Evolutionary conservation across 2,113 vertebrate species (phyloP).

Genomic region (Ovis canadensis): DNA sequence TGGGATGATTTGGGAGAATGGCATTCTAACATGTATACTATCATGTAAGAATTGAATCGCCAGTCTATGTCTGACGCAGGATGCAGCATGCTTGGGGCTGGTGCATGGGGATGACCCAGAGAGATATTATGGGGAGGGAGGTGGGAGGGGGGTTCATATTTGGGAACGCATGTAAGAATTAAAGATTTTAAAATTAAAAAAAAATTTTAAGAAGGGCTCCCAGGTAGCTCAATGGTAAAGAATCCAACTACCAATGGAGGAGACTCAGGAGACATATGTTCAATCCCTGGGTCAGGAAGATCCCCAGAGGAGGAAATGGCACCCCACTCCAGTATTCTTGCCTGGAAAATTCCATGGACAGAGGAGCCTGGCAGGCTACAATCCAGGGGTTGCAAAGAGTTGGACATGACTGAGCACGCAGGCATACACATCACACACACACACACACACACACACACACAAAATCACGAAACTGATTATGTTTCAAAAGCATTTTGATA

Average conservation of each 20-base stretch:
- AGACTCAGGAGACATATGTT: not conserved
- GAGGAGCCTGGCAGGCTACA: not conserved
- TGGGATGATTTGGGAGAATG: too few species aligned
- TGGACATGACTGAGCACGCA: not conserved
- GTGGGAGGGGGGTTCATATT: too few species aligned
- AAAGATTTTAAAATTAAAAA: too few species aligned
- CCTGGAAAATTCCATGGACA: not conserved
- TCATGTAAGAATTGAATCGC: too few species aligned
- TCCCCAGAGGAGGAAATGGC: not conserved
- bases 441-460: rapidly evolving
- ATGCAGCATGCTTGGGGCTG: too few species aligned
- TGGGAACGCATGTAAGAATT: too few species aligned
- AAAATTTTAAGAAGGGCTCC: too few species aligned
- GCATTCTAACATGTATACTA: too few species aligned
- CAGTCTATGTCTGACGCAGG: too few species aligned
- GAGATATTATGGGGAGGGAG: too few species aligned
- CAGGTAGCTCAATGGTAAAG: not conserved
- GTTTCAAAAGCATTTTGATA: not conserved
- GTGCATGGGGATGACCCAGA: too few species aligned
- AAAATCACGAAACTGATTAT: not conserved
- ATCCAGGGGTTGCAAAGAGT: not conserved
- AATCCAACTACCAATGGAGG: not conserved
- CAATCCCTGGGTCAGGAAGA: not conserved
- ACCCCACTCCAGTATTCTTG: not conserved
- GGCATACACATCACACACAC: not conserved